Conservation (phyloP, 2,113 vertebrate species). For the Castor canadensis region DNA sequence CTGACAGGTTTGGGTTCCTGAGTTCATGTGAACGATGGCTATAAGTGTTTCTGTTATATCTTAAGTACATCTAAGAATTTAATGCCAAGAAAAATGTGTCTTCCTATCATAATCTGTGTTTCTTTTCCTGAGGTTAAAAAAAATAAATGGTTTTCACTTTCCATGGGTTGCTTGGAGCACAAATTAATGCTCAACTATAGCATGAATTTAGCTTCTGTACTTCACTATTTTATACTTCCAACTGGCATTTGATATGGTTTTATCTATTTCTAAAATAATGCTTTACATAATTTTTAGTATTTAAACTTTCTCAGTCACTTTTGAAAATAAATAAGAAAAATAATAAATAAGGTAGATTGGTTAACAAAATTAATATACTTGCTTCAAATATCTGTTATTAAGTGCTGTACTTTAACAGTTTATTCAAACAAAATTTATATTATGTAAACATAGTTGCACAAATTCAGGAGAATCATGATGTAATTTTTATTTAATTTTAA, state of each 20-base stretch:
- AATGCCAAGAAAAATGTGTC: background rate
- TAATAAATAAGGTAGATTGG: background rate
- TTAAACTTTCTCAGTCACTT: background rate
- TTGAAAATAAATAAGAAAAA: slow-evolving; percentile 4
- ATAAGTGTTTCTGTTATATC: background rate
- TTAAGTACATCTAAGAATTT: background rate
- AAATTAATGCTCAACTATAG: background rate
- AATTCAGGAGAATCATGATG: background rate
- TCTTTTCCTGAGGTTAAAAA: background rate
- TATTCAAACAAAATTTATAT: background rate
- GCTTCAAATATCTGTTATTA: slow-evolving; percentile 16
- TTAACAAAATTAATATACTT: background rate
- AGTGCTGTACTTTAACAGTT: background rate
- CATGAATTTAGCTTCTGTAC: background rate
- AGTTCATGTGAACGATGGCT: background rate
- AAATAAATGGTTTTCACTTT: background rate
- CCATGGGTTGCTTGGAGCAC: background rate
- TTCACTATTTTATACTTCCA: background rate
- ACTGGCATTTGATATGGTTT: background rate
- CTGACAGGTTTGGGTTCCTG: background rate
- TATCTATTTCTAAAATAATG: background rate
- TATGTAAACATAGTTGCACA: background rate
- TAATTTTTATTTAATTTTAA: no score
- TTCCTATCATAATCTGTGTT: background rate
- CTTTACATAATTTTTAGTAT: background rate